Conservation (phyloP, 2,888 invertebrate genomes). For the Drosophila mettleri region DNA sequence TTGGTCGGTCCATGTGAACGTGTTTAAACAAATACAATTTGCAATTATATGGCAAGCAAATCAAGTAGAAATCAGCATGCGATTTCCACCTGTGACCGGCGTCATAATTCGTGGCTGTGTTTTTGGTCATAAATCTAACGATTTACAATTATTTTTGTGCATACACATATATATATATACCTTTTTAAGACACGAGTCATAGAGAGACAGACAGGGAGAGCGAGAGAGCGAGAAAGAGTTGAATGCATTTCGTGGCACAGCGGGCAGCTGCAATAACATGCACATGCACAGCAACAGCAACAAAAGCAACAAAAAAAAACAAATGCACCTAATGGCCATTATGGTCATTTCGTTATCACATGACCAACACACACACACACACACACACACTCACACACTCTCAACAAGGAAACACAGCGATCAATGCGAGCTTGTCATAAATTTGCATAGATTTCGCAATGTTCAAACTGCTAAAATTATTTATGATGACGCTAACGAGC, state of each 20-base stretch:
- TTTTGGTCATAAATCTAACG: constrained; percentile 79
- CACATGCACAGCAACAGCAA: constrained; percentile 46
- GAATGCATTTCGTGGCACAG: constrained; percentile 77
- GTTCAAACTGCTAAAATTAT: constrained; percentile 72
- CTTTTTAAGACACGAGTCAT: constrained; percentile 7
- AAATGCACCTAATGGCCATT: constrained; percentile 76
- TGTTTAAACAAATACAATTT: constrained; percentile 80
- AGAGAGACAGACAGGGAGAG: neutral
- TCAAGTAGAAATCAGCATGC: constrained; percentile 78
- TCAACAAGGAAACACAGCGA: constrained; percentile 69
- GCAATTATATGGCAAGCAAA: constrained; percentile 80
- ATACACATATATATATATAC: constrained; percentile 4
- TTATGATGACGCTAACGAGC: constrained; percentile 82
- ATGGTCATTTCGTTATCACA: constrained; percentile 75
- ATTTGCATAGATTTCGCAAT: constrained; percentile 77
- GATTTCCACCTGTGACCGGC: constrained; percentile 80
- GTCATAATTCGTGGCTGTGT: constrained; percentile 79
- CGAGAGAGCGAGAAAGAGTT: constrained; percentile 28
- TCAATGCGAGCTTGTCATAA: constrained; percentile 60
- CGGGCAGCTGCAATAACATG: constrained; percentile 71
- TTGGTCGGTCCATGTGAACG: constrained; percentile 52
- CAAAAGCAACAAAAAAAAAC: constrained; percentile 36
- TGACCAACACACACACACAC: constrained; percentile 21
- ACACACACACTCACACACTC: neutral
- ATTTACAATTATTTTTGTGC: constrained; percentile 74